phyloP scores from a whole-genome alignment of 2,797 vertebrate species.

The Eulemur rubriventer region DNA sequence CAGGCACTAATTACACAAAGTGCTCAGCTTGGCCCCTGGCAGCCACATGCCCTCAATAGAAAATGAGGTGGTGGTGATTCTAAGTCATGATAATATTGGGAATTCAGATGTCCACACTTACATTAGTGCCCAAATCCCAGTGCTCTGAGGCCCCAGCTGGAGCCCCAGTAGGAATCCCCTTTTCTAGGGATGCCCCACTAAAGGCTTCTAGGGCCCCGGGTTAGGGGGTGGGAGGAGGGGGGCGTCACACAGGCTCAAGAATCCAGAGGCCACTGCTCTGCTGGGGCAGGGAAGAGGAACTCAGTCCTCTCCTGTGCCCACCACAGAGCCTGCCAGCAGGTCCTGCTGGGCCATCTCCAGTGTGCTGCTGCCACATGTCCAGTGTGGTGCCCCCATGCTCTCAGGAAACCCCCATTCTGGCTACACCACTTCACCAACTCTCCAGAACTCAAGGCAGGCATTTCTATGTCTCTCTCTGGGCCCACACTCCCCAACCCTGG shows the following conservation, averaged over 20 bases:
- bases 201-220: not conserved
- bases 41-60: fast-evolving
- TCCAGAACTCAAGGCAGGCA: not conserved
- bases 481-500: not conserved
- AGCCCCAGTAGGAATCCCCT: not conserved
- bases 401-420: not conserved
- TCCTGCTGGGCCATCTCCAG: not conserved
- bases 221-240: not conserved
- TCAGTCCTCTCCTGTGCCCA: not conserved
- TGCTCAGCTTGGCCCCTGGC: not conserved
- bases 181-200: not conserved
- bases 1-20: not conserved
- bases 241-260: not conserved
- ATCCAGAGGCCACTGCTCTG: not conserved
- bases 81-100: not conserved
- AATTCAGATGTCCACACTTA: not conserved
- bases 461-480: not conserved
- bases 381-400: not conserved
- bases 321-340: not conserved
- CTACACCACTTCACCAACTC: not conserved
- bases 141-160: not conserved
- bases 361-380: fast-evolving
- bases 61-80: not conserved
- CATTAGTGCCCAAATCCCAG: not conserved
- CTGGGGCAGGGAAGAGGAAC: not conserved